Base-by-base conservation (phyloP, 2,888 invertebrate species). In the Alitta virens region DNA sequence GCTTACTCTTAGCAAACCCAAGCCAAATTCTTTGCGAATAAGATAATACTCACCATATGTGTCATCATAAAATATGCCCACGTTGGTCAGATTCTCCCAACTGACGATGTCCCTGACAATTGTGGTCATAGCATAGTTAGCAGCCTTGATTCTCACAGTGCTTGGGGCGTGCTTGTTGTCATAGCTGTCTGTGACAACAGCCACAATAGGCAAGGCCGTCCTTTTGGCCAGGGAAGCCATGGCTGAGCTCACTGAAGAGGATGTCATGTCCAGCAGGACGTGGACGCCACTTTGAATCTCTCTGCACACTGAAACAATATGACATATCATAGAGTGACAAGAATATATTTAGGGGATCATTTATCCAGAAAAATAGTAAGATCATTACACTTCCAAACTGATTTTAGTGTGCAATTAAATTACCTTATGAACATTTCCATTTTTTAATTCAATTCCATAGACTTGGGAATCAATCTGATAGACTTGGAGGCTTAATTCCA, bases 61-160 rank as follows among this genome's bases (percentile, higher is more conserved):
- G 25, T 90, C 88, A 75, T 97, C 95, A 78, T 91, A 95, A 52
- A 97, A 85, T 55, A 97, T 91, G 5, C 92, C 95, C 16, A 94
- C 93, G 78, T 93, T 94, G 2, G 91, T 91, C 60, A 95, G 91
- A 76, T 94, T 92, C 82, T 93, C 90, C 68, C 88, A 87, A 0
- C 87, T 85, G 2, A 92, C 91, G 70, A 95, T 88, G 51, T 91
- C 89, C 60, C 92, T 85, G 0, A 96, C 87, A 0, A 90, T 88
- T 80, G 92, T 91, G 0, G 93, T 90, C 66, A 94, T 87, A 33
- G 92, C 84, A 76, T 93, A 93, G 0, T 90, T 90, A 0, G 94
- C 94, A 0, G 94, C 92, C 84, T 88, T 88, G 46, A 92, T 52
- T 26, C 67, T 56, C 38, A 69, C 63, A 40, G 63, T 57, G 53